Conservation (phyloP, 2,113 vertebrate genomes). For the Gobiocypris rarus region DNA sequence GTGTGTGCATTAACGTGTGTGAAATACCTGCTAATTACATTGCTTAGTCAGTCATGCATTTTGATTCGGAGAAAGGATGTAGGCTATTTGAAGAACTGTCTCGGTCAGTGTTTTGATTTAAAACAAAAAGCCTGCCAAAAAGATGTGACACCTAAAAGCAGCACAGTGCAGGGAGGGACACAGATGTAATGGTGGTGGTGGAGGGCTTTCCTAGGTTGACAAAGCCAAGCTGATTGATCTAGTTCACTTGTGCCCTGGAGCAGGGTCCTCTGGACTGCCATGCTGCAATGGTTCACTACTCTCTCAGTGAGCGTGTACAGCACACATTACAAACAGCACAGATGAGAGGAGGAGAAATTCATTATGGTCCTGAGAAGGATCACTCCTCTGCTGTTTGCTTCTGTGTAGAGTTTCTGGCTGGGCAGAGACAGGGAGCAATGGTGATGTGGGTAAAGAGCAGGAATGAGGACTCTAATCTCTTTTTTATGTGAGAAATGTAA, state of each 20-base stretch:
- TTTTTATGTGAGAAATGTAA: conserved; percentile 1
- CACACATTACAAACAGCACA: conserved; percentile 47
- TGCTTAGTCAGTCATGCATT: neutral
- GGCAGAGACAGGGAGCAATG: conserved; percentile 12
- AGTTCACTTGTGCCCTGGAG: conserved; percentile 68
- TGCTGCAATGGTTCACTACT: conserved; percentile 48
- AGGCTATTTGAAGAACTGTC: neutral
- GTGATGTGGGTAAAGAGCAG: neutral
- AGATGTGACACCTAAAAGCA: conserved; percentile 42
- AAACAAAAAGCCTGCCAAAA: conserved; percentile 36
- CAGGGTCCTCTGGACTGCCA: conserved; percentile 47
- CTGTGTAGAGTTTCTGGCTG: neutral
- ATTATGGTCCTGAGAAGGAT: conserved; percentile 38
- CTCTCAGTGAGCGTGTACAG: conserved; percentile 29
- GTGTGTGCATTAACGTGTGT: no score
- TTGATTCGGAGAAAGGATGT: neutral
- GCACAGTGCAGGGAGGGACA: neutral
- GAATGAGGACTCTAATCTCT: neutral
- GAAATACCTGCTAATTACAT: no score
- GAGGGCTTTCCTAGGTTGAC: conserved; percentile 54
- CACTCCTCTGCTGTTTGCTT: neutral
- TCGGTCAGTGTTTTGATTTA: neutral
- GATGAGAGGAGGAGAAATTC: conserved; percentile 34
- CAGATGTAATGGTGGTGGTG: conserved; percentile 46
- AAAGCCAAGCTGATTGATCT: conserved; percentile 72